phyloP scores from a whole-genome alignment of 2,888 invertebrate species.

The Sphinx pinastri region DNA sequence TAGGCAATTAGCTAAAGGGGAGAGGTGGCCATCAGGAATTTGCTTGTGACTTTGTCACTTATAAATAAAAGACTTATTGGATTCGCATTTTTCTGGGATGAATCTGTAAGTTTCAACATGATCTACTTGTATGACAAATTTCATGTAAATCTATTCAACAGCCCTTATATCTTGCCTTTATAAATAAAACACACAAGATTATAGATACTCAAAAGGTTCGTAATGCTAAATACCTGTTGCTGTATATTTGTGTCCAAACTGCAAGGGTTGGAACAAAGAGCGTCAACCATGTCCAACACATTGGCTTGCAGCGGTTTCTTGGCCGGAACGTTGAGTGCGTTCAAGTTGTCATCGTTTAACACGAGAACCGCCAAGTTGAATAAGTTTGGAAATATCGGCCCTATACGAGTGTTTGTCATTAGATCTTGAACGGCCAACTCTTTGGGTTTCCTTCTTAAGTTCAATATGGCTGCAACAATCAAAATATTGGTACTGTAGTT shows the following conservation, averaged over 20 bases:
- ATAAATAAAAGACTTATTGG: too few relatives aligned
- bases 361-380: slow-evolving; percentile 84
- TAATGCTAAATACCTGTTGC: slow-evolving; percentile 71
- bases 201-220: neutral
- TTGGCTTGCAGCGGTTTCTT: slow-evolving; percentile 77
- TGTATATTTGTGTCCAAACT: slow-evolving; percentile 83
- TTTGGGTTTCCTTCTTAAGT: slow-evolving; percentile 78
- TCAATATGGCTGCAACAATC: slow-evolving; percentile 73
- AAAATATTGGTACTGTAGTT: neutral
- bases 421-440: slow-evolving; percentile 83
- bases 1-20: too few relatives aligned
- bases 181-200: neutral
- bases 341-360: slow-evolving; percentile 82
- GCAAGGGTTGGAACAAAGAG: slow-evolving; percentile 83
- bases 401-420: slow-evolving; percentile 82
- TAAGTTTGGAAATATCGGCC: slow-evolving; percentile 85
- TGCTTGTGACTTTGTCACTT: too few relatives aligned
- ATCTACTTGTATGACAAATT: too few relatives aligned
- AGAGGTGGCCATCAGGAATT: too few relatives aligned
- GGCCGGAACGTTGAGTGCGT: slow-evolving; percentile 75
- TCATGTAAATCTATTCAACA: too few relatives aligned
- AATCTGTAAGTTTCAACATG: too few relatives aligned
- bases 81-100: too few relatives aligned
- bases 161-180: too few relatives aligned
- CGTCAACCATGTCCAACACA: slow-evolving; percentile 83